Base-by-base conservation (phyloP, 2,888 invertebrate species). In the Netelia fuscicornis region DNA sequence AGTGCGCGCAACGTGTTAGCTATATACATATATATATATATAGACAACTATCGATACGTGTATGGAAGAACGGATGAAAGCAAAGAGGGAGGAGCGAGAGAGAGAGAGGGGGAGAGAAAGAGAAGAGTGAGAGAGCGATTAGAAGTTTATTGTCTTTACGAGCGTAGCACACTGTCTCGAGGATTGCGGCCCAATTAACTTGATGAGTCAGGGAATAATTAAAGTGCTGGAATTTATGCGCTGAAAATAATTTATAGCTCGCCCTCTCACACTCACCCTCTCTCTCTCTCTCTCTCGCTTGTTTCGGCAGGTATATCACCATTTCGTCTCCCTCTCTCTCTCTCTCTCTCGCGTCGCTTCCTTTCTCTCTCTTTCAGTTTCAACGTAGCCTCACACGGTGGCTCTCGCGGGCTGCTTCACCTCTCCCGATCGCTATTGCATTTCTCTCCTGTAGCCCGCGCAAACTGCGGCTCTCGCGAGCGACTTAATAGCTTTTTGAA, bases 401-500 rank as follows among this genome's bases (percentile, higher is more conserved):
- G 52, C 68, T 68, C 37, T 64, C 20, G 52, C 78, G 68, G 37
- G 37, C 9, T 58, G 30, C 10, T 77, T 60, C 58, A 58, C 72
- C 67, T 67, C 60, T 81, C 77, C 78, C 77, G 79, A 85, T 85
- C 74, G 58, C 82, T 71, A 79, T 79, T 79, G 83, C 84, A 75
- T 77, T 83, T 85, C 80, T 72, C 80, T 80, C 72, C 65, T 62
- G 81, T 71, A 65, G 74, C 64, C 42, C 76, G 86, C 83, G 76
- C 78, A 79, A 83, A 85, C 79, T 75, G 83, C 72, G 81, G 67
- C 72, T 56, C 81, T 74, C 67, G 75, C 79, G 77, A 67, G 85
- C 82, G 58, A 74, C 81, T 85, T 86, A 86, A 86, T 86, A 86
- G 86, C 85, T 86, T 86, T 86, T 85, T 86, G 85, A 85, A 86